Evolutionary conservation across 2,113 vertebrate genomes (phyloP), one percentile per base, ranked within the genome.

Genomic region (Narcine bancroftii): DNA sequence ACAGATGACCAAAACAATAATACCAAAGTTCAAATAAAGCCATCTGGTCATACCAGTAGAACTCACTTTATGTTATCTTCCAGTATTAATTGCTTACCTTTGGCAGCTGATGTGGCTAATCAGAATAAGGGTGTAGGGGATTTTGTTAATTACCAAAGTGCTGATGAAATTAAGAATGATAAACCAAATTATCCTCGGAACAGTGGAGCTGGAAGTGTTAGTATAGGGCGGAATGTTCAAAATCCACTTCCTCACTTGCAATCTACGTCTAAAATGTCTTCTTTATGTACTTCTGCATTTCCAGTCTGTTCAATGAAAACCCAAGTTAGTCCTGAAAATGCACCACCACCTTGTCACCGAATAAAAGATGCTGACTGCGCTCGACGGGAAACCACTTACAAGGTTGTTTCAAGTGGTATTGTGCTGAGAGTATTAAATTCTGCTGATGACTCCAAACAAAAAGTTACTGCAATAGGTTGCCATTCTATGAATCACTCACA

Each of bases 371-470:
- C 65, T 71, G 65, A 69, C 39, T 69, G 42, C 66, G 26, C 65
- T 45, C 42, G 33, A 71, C 89, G 71, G 15, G 89, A 45, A 91
- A 69, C 89, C 42, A 91, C 63, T 69, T 91, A 91, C 89, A 91
- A 69, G 42, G 65, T 96, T 93, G 96, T 97, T 93, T 96, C 97
- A 17, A 95, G 95, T 94, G 96, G 96, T 63, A 95, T 96, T 10
- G 94, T 96, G 93, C 76, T 96, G 92, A 95, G 95, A 92, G 96
- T 96, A 10, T 93, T 96, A 24, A 96, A 95, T 63, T 93, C 94
- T 69, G 94, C 94, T 69, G 92, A 69, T 60, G 92, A 81, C 9
- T 91, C 24, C 89, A 71, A 91, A 69, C 89, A 91, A 36, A 69
- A 50, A 92, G 39, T 39, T n/a, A 42, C 63, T 29, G 33, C 26